Percentiles rank a stretch among this genome's conserved stretches.
These are phyloP conservation scores for Enteromius argenteus DNA, from an alignment of 2,797 vertebrate species.

Conservation along the genomic window DNA sequence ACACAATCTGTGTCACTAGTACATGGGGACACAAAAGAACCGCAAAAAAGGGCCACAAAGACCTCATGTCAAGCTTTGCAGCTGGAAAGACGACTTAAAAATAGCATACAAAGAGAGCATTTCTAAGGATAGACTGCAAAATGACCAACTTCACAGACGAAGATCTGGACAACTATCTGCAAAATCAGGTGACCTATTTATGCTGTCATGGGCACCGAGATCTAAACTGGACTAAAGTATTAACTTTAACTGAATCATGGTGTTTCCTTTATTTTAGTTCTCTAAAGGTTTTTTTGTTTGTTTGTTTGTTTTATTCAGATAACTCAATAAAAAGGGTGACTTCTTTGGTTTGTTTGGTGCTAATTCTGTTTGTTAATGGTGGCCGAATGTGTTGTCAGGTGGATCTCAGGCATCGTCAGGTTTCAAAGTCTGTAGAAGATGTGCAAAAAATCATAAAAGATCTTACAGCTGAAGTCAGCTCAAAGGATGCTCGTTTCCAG, in stretches of 20 bases:
- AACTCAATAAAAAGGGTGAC: not conserved
- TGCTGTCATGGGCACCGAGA: not conserved
- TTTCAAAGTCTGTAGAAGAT: conserved; percentile 80
- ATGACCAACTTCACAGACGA: conserved; percentile 79
- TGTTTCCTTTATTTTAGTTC: not conserved
- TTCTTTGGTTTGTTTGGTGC: not conserved
- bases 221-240: not conserved
- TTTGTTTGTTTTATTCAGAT: not conserved
- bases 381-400: conserved; percentile 68
- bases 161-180: conserved; percentile 77
- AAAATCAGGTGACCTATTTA: conserved; percentile 77
- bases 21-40: conserved; percentile 40
- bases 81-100: conserved; percentile 16
- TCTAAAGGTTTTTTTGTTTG: not conserved
- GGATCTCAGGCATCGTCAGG: conserved; percentile 70
- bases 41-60: conserved; percentile 13
- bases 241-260: not conserved
- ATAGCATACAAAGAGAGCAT: not conserved
- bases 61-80: conserved; percentile 3
- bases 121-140: conserved; percentile 43
- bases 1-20: conserved; percentile 49
- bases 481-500: conserved; percentile 80
- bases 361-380: not conserved
- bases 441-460: conserved; percentile 77
- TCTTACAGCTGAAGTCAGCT: conserved; percentile 83